A percentile compares a stretch with the other conserved stretches of the same genome.
Conservation (phyloP, 1,140 invertebrate species). For the Daktulosphaira vitifoliae region DNA sequence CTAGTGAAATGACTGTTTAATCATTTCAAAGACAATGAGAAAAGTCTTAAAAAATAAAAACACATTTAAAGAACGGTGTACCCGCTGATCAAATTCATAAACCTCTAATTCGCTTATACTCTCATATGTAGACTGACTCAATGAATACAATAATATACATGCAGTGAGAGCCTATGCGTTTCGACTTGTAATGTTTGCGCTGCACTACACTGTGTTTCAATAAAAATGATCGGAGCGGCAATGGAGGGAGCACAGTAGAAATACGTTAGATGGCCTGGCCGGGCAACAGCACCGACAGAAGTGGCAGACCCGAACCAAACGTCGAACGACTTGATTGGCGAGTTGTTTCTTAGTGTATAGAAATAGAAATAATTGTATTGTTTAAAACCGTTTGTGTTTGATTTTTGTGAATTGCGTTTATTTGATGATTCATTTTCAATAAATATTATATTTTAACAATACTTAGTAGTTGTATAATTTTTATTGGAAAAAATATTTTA, state of each 20-base stretch:
- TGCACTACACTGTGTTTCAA: background rate
- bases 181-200: too few species aligned
- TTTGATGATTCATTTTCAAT: too few species aligned
- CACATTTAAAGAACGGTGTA: background rate
- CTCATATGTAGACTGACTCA: too few species aligned
- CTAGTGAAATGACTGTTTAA: constrained; percentile 1
- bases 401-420: too few species aligned
- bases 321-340: constrained; percentile 17
- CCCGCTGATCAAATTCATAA: background rate
- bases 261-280: background rate
- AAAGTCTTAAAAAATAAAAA: background rate
- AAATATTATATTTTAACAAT: background rate
- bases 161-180: background rate
- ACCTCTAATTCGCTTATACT: background rate
- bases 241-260: constrained; percentile 22
- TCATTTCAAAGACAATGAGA: background rate
- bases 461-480: background rate
- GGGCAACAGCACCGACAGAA: constrained; percentile 1
- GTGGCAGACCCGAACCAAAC: constrained; percentile 3
- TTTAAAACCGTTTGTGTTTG: too few species aligned
- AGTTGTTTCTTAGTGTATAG: background rate
- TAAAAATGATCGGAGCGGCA: background rate
- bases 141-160: background rate
- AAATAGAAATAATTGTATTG: background rate
- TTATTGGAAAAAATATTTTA: too few species aligned